Conservation (phyloP, 2,113 vertebrate genomes). For the Anhinga rufa region DNA sequence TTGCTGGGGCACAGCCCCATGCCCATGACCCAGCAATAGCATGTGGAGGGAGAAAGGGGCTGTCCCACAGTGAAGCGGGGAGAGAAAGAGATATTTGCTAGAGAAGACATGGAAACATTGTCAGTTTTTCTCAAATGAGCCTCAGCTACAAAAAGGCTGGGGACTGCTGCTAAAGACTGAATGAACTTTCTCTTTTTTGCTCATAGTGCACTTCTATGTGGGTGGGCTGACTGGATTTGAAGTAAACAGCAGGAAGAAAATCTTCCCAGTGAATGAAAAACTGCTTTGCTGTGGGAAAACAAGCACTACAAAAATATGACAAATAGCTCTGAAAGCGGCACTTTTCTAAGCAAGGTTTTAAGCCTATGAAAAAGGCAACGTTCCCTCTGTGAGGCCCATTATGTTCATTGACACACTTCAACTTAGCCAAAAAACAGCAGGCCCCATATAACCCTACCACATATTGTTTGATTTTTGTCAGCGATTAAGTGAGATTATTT, state of each 20-base stretch:
- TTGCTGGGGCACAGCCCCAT: not conserved
- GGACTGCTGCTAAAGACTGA: not conserved
- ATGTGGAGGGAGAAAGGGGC: not conserved
- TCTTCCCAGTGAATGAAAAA: constrained; percentile 7
- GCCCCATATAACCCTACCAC: not conserved
- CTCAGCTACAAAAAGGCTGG: not conserved
- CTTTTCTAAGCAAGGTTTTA: not conserved
- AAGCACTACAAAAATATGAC: not conserved
- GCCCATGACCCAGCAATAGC: rapidly evolving
- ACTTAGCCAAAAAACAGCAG: not conserved
- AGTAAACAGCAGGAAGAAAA: not conserved
- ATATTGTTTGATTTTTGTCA: not conserved
- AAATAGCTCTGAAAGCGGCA: not conserved
- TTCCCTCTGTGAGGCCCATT: not conserved
- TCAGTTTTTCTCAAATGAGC: not conserved
- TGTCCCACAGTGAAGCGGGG: not conserved
- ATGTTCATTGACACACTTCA: not conserved
- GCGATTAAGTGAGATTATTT: not conserved
- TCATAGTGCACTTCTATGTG: not conserved
- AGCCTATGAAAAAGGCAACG: not conserved
- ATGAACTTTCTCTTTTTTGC: not conserved
- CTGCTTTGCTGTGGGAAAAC: not conserved
- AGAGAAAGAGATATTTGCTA: not conserved
- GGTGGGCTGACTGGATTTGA: not conserved
- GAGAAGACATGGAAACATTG: not conserved